Conservation (phyloP, 2,113 vertebrate species). For the Mustela lutreola region DNA sequence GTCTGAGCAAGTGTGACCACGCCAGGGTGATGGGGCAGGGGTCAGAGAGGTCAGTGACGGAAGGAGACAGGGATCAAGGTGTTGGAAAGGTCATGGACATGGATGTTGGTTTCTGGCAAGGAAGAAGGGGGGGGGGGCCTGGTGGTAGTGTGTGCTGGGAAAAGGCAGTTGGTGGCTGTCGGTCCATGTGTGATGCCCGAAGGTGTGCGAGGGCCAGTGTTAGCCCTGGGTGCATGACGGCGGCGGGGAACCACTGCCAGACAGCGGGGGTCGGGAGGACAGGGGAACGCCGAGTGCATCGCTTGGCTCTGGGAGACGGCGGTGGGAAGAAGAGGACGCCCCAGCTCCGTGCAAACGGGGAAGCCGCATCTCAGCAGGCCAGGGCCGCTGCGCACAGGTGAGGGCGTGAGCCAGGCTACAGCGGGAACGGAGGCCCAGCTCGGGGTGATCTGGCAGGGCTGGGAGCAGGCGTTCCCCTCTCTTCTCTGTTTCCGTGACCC, state of each 20-base stretch:
- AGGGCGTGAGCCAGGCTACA: rapidly evolving
- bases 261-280: not conserved
- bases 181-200: rapidly evolving
- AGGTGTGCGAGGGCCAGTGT: not conserved
- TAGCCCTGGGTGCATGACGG: rapidly evolving
- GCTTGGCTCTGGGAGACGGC: not conserved
- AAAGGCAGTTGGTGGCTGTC: not conserved
- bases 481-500: not conserved
- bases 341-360: not conserved
- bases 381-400: not conserved
- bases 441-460: not conserved
- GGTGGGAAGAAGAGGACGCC: not conserved
- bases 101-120: not conserved
- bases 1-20: not conserved
- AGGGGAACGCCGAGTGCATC: not conserved
- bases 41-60: rapidly evolving
- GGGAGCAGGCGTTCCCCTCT: not conserved
- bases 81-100: not conserved
- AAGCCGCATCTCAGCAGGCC: not conserved
- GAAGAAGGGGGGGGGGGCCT: not conserved
- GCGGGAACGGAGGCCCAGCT: not conserved
- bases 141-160: not conserved
- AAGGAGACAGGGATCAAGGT: not conserved
- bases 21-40: not conserved
- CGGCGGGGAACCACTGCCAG: not conserved